Evolutionary conservation across 2,888 invertebrate species (phyloP), one percentile per base, ranked within the genome.

Genomic region (Laspeyria flexula): DNA sequence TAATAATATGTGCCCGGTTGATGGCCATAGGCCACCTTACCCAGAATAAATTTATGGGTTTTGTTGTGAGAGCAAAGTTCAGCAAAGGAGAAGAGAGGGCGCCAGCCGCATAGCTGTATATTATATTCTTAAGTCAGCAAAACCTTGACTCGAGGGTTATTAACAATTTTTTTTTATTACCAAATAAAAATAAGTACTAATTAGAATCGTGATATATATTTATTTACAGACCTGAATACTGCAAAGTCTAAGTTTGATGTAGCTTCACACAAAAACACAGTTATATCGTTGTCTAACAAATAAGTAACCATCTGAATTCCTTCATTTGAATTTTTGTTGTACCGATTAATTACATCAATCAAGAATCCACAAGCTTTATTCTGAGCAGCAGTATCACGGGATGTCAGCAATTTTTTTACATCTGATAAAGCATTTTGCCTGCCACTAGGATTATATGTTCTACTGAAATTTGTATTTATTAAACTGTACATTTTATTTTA

Each of bases 251-350:
- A 78, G 60, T 91, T 92, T 7, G 89, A 83, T 30, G 84, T 88
- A 16, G 90, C 88, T 76, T 90, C 91, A 62, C 91, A 90, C 9
- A 92, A 75, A 68, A 91, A 92, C 29, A 90, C 85, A 1, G 81
- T 84, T 29, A 90, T 87, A 59, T 92, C 91, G 54, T 88, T 90
- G 12, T 88, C 85, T 40, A 92, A 60, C 48, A 92, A 76, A 73
- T 90, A 87, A 66, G 87, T 82, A 10, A 89, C 65, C 70, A 87
- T 79, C 11, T 75, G 76, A 38, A 56, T 65, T 41, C 83, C 78
- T 60, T 90, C 88, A 6, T 71, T 73, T 1, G 85, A 81, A 51
- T 77, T 82, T 49, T 66, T 71, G 37, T 77, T 81, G 55, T 84
- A 86, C 53, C 86, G 83, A 42, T 63, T 80, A 16, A 90, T 71